Base-by-base conservation (phyloP, 2,888 invertebrate genomes). In the Ypsolopha sequella region DNA sequence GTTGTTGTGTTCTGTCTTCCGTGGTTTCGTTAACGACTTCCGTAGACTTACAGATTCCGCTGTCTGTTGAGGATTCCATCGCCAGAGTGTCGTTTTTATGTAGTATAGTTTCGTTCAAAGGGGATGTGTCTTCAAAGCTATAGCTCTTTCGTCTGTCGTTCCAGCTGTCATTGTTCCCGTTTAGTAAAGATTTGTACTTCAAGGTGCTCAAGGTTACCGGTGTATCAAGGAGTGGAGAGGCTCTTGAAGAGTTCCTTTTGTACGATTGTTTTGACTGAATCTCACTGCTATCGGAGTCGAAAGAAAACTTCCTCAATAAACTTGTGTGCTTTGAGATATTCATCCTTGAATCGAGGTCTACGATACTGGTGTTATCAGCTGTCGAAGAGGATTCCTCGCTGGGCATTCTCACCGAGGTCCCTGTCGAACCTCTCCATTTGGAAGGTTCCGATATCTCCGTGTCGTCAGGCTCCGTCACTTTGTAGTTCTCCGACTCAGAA, bases 51-150 rank as follows among this genome's bases (percentile, higher is more conserved):
- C 92, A 93, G 60, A 93, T 89, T 0, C 93, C 93, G 63, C 93
- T 93, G 61, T 93, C 93, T 1, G 92, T 93, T 4, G 93, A 93
- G n/a, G 92, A 91, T 67, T 93, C 92, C 64, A 91, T 90, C 2
- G 89, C 86, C 55, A 86, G 71, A 57, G 85, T 87, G 53, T 82
- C 86, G 60, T 85, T 88, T 54, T 65, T 71, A 54, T 75, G 71
- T 51, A 69, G 58, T 47, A 71, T 70, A 43, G 62, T 70, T 64
- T 79, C 78, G 55, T 73, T 71, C 41, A 76, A 54, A 13, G 82
- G 75, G 35, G 76, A 70, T 1, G 84, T 78, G 51, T 84, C 81
- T 70, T 86, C 86, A 63, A 94, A 94, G 53, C 93, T 93, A 64
- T 93, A 93, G 13, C 93, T 93, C 73, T 93, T 94, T 57, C 93